Percentiles rank a stretch among this genome's conserved stretches.
Evolutionary conservation across 1,140 invertebrate genomes (phyloP).

Genomic region (Halesus radiatus): DNA sequence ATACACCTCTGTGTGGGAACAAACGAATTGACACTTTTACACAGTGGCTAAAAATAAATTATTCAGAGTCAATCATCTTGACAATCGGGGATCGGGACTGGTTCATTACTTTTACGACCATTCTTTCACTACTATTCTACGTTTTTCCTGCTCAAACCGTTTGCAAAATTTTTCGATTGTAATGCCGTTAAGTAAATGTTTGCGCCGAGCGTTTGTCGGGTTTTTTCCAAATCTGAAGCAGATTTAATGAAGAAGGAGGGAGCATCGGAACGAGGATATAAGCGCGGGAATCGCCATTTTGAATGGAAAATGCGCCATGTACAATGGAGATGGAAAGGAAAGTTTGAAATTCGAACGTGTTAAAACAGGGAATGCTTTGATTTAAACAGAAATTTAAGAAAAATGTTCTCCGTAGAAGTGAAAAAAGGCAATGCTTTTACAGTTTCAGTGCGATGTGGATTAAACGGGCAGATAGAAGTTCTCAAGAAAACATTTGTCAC

Average conservation of each 20-base stretch:
- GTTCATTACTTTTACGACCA: constrained; percentile 17
- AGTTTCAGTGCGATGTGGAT: background rate
- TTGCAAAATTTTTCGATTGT: constrained; percentile 16
- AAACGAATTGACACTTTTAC: background rate
- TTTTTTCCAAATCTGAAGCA: constrained; percentile 16
- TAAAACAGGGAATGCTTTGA: background rate
- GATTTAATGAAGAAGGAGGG: constrained; percentile 39
- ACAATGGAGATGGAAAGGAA: constrained; percentile 7
- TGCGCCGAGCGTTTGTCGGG: constrained; percentile 25
- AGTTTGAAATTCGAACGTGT: background rate
- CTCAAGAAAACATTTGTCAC: too few species aligned
- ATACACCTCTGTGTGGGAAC: background rate
- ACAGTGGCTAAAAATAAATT: background rate
- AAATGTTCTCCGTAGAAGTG: background rate
- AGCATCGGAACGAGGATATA: constrained; percentile 15
- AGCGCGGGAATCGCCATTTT: constrained; percentile 32
- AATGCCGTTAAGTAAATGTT: constrained; percentile 28
- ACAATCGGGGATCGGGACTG: background rate
- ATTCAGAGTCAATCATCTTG: background rate
- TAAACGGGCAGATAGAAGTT: too few species aligned
- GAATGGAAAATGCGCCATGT: constrained; percentile 2
- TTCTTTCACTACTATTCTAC: constrained; percentile 4
- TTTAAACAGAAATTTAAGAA: background rate
- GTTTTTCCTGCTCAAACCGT: constrained; percentile 13
- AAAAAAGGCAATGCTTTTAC: background rate